Evolutionary conservation across 2,113 vertebrate genomes (phyloP), one percentile per base, ranked within the genome.

Genomic region (Bos indicus): DNA sequence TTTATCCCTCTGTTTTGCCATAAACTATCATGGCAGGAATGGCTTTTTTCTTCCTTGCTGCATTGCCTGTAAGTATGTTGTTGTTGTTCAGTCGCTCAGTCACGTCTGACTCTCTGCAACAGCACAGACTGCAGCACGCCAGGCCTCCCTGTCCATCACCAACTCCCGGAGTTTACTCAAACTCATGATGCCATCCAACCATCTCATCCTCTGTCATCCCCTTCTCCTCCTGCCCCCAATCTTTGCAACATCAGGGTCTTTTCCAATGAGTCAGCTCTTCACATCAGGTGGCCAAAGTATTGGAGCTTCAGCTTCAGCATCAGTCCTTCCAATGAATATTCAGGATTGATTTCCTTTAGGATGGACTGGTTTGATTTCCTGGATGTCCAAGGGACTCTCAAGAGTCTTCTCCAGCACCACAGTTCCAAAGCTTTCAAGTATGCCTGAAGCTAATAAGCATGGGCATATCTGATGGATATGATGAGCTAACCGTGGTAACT

Each of bases 21-120:
- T 87, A 30, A 95, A 64, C 25, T 33, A 1, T 80, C 7, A 7
- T n/a, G 60, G 57, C 89, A 90, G 78, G 46, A 40, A 48, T 97
- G 43, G 43, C 43, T 82, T 90, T 83, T 71, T 83, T 43, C 48
- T 16, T 0, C 36, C 82, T 84, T 81, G 40, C 74, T 91, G 19
- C 56, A 33, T 21, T 43, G 59, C 74, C 82, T 95, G n/a, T 96
- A 97, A 85, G 81, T 93, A 71, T 91, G 28, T 23, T 21, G n/a
- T 5, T 67, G 19, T 40, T 40, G 17, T 21, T 36, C 67, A 23
- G 19, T 36, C 9, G 0, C 64, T 71, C n/a, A 36, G n/a, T 71
- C 64, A 6, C 10, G 0, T 12, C 64, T 0, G 0, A 71, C 9
- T 71, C 33, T 36, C n/a, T 36, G n/a, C n/a, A 6, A 1, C 19